Evolutionary conservation across 2,797 vertebrate species (phyloP), one percentile per base, ranked within the genome.

Genomic region (Balearica regulorum): DNA sequence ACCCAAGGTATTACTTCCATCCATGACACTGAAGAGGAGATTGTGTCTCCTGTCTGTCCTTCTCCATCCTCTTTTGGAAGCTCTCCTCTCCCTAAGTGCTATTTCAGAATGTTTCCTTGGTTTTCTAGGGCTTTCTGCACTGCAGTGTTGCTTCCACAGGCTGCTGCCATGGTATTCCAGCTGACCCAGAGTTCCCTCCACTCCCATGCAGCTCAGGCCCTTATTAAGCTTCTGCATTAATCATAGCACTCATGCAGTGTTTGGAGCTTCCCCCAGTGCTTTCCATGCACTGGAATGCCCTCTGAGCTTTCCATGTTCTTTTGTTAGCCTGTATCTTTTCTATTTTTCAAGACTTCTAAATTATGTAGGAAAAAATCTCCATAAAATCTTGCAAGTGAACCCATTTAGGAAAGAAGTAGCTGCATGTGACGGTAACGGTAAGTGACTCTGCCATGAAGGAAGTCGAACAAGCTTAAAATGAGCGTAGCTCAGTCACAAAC

Each of bases 281-380:
- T 84, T 90, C 16, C 0, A 1, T 94, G 60, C 43, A 54, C 29
- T 49, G 33, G 11, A 91, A 60, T 39, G 20, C 41, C 65, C 26
- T 77, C 73, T 48, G 41, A 55, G 41, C 3, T 78, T 83, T 54
- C 43, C 5, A 6, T 29, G 17, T 57, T 68, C 43, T 84, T n/a
- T 81, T 94, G 95, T 87, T 65, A 89, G 33, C 41, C 37, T 55
- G 5, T 13, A 28, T 16, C 9, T 72, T 68, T 83, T 91, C 24
- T 25, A 77, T 81, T 90, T 94, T 90, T 72, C 58, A 85, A 33
- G 69, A 83, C 48, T 77, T 80, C 39, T 95, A 78, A 90, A 91
- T 95, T 94, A 94, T 72, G 41, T 44, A 89, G 31, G 29, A n/a
- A 78, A 91, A 72, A 20, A 15, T 35, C 16, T 75, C 64, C 35